These are phyloP conservation scores for Phengaris alcon DNA, from an alignment of 2,888 invertebrate species.

Conservation along the genomic window DNA sequence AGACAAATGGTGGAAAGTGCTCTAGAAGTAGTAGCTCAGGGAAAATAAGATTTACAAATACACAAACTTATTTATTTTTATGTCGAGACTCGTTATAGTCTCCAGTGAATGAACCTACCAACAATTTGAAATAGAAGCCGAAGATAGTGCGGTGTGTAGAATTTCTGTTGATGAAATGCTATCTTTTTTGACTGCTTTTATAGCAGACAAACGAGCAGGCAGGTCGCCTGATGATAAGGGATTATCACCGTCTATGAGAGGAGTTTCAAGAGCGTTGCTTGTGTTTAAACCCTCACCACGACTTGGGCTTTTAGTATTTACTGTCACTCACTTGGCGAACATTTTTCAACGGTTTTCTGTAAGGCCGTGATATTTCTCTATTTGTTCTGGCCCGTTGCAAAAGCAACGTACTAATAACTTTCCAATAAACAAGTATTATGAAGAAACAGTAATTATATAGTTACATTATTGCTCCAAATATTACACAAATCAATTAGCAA, in stretches of 20 bases:
- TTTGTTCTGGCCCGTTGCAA: background rate
- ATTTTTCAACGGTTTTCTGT: background rate
- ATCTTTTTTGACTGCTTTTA: no score
- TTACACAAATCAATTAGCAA: background rate
- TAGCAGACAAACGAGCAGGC: no score
- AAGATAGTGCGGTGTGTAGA: background rate
- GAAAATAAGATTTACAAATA: background rate
- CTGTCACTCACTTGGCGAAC: background rate
- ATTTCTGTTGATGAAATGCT: no score
- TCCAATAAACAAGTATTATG: background rate
- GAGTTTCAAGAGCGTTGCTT: no score
- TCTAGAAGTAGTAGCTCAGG: background rate
- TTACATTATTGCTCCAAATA: background rate
- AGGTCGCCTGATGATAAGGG: no score
- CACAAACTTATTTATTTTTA: background rate
- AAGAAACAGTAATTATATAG: background rate
- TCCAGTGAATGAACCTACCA: background rate
- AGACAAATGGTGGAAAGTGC: background rate
- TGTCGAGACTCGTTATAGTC: background rate
- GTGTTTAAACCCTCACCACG: no score
- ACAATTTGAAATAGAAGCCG: conserved; percentile 9
- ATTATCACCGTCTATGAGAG: no score
- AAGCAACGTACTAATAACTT: background rate
- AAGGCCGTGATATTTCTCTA: background rate
- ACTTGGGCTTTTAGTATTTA: background rate